Base-by-base conservation (phyloP, 1,140 invertebrate genomes). In the Leptonema lineaticorne region DNA sequence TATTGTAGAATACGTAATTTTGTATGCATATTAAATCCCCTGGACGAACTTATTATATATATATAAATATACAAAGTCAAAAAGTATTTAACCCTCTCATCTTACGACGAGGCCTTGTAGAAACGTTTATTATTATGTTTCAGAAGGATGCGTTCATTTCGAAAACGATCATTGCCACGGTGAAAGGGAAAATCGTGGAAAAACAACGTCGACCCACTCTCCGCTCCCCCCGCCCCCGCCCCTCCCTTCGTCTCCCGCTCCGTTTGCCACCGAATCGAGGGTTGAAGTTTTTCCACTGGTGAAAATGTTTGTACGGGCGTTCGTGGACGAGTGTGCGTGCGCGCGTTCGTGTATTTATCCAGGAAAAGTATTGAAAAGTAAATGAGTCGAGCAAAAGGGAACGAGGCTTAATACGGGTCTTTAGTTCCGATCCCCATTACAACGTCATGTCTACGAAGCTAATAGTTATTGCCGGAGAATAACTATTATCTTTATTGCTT, bases 401-500 rank as follows among this genome's bases (percentile, higher is more conserved):
- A 53, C 46, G 48, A 63, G 59, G 56, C 67, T 62, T 62, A 68
- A 68, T 68, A 60, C 58, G 58, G 67, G 65, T 67, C 65, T 67
- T 67, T 46, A 48, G 30, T 60, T 60, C 56, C 65, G 56, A 59
- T 60, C 65, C 65, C 65, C 58, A 59, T 67, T 64, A 64, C 62
- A 64, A 50, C 62, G 62, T 64, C 67, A 60, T 68, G 57, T 68
- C 67, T 68, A 29, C 58, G 58, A 45, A 50, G 67, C 67, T 68
- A 68, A 68, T 68, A 68, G 67, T 68, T 68, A 62, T 62, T 60
- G 41, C 67, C 45, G 26, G 45, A 29, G 57, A 62, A 68, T 68
- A 68, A 68, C 67, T 68, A 68, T 68, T 68, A 68, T 68, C 67
- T 68, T 68, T 68, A 68, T 68, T 68, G 67, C 67, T 62, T 68